phyloP scores from a whole-genome alignment of 1,140 invertebrate species.

The Atta texana region DNA sequence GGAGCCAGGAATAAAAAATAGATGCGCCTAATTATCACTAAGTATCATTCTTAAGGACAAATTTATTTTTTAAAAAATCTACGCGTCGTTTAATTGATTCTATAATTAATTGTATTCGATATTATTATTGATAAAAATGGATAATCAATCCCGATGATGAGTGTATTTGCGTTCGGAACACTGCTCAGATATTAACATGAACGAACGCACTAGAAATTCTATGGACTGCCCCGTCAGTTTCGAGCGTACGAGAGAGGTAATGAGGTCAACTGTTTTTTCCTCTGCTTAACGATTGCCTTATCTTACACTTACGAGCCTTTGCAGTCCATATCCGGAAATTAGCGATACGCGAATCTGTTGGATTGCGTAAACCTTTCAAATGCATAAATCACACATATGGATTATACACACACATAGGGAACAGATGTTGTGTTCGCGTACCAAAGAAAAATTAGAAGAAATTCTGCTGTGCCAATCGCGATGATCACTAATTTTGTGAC shows the following conservation, averaged over 20 bases:
- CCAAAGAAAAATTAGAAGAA: constrained; percentile 25
- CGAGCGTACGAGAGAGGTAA: constrained; percentile 41
- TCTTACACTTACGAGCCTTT: constrained; percentile 56
- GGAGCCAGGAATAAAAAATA: neutral
- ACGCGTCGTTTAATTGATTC: constrained; percentile 26
- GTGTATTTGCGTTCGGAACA: constrained; percentile 60
- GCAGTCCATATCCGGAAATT: constrained; percentile 65
- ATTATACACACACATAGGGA: constrained; percentile 42
- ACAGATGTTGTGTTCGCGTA: constrained; percentile 34
- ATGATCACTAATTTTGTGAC: constrained; percentile 27
- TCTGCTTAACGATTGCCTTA: constrained; percentile 40
- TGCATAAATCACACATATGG: constrained; percentile 61
- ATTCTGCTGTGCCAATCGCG: constrained; percentile 58
- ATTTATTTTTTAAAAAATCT: constrained; percentile 23
- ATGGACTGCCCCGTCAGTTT: constrained; percentile 60
- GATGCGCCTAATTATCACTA: neutral
- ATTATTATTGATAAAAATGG: constrained; percentile 43
- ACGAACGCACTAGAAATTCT: constrained; percentile 34
- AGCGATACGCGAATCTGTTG: constrained; percentile 67
- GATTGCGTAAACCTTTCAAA: constrained; percentile 55
- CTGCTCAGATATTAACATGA: constrained; percentile 34
- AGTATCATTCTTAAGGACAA: neutral
- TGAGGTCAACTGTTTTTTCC: constrained; percentile 37
- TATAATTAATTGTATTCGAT: neutral
- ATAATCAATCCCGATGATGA: constrained; percentile 26